Percentiles rank a stretch among this genome's conserved stretches.
phyloP scores from a whole-genome alignment of 1,140 invertebrate genomes.

The Hesperophylax magnus region DNA sequence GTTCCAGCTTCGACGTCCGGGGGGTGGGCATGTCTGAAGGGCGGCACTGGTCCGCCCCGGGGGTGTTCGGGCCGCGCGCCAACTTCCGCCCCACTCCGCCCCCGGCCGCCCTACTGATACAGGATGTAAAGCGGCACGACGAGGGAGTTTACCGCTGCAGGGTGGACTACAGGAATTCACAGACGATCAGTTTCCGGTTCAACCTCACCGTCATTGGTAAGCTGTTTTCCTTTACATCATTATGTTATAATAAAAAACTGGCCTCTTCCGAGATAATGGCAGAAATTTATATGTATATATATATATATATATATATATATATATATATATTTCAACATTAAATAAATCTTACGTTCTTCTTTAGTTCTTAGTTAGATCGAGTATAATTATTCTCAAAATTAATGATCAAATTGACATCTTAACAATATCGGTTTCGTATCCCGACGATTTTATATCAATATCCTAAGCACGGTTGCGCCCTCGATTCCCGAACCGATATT shows the following conservation, averaged over 20 bases:
- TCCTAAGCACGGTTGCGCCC: too few species aligned
- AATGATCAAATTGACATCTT: too few species aligned
- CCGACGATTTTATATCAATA: too few species aligned
- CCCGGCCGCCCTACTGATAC: slow-evolving; percentile 80
- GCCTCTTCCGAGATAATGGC: too few species aligned
- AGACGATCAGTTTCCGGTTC: slow-evolving; percentile 88
- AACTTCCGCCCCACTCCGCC: slow-evolving; percentile 81
- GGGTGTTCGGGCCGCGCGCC: slow-evolving; percentile 85
- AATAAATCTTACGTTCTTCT: too few species aligned
- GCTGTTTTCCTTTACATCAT: slow-evolving; percentile 60
- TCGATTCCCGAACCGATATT: too few species aligned
- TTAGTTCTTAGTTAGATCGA: too few species aligned
- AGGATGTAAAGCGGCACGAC: slow-evolving; percentile 86
- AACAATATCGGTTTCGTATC: too few species aligned
- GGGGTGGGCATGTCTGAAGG: slow-evolving; percentile 80
- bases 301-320: too few species aligned
- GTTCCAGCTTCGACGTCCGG: slow-evolving; percentile 83
- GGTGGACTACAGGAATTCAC: slow-evolving; percentile 89
- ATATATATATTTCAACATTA: too few species aligned
- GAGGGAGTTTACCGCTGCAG: slow-evolving; percentile 90
- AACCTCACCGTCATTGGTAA: slow-evolving; percentile 92
- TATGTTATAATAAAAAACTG: slow-evolving; percentile 57
- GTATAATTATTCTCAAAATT: too few species aligned
- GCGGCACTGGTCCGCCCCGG: slow-evolving; percentile 83
- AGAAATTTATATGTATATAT: too few species aligned